Conservation (phyloP, 2,888 invertebrate species). For the Cheilosia soror region DNA sequence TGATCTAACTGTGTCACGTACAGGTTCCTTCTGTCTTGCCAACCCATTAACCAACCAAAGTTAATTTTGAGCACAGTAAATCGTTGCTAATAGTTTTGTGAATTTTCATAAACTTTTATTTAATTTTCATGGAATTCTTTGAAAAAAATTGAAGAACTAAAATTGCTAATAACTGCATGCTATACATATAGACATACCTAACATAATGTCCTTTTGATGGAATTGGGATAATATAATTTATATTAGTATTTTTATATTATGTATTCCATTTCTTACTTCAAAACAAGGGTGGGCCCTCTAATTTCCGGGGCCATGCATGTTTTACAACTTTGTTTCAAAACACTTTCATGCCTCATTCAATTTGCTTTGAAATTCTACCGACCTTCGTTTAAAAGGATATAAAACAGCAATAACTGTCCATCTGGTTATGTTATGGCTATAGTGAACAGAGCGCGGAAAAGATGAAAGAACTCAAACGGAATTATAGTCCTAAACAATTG, state of each 20-base stretch:
- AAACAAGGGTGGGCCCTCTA: not conserved
- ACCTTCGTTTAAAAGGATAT: constrained; percentile 64
- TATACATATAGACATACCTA: too few relatives aligned
- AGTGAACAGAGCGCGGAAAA: constrained; percentile 37
- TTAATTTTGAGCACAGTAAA: too few relatives aligned
- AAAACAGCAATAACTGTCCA: constrained; percentile 72
- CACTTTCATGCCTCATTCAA: constrained; percentile 63
- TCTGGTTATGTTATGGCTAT: constrained; percentile 37
- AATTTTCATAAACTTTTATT: too few relatives aligned
- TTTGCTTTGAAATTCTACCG: constrained; percentile 66
- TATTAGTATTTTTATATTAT: not conserved
- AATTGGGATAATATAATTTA: too few relatives aligned
- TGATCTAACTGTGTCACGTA: too few relatives aligned
- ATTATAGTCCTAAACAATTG: constrained; percentile 27
- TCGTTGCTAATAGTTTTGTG: too few relatives aligned
- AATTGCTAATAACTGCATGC: too few relatives aligned
- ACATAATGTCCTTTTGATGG: too few relatives aligned
- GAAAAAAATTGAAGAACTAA: too few relatives aligned
- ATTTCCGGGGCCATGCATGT: constrained; percentile 9
- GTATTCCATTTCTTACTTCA: not conserved
- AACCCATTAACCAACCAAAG: too few relatives aligned
- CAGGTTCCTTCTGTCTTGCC: too few relatives aligned
- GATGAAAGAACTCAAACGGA: constrained; percentile 46
- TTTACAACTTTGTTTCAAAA: constrained; percentile 70
- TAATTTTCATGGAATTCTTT: too few relatives aligned